These are phyloP conservation scores for Madoqua kirkii DNA, from an alignment of 2,113 vertebrate species.

Conservation along the genomic window DNA sequence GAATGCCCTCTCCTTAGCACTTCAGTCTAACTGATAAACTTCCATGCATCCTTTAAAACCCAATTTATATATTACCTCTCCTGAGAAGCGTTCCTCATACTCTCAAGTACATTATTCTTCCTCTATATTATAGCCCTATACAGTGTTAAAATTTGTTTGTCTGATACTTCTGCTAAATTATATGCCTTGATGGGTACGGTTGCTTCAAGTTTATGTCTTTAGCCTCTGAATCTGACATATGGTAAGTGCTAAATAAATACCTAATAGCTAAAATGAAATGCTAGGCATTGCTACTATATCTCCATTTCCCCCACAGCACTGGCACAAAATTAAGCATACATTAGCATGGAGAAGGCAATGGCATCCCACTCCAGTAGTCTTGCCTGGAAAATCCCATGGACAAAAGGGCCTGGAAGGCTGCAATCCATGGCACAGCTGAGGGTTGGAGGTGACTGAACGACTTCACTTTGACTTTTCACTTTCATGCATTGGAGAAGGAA, in stretches of 20 bases:
- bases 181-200: neutral
- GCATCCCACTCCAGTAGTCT: too few species aligned
- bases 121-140: neutral
- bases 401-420: too few species aligned
- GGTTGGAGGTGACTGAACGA: too few species aligned
- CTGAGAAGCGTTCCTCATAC: neutral
- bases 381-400: too few species aligned
- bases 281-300: neutral
- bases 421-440: too few species aligned
- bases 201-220: neutral
- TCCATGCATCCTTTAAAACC: neutral
- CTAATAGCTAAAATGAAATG: neutral
- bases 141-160: neutral
- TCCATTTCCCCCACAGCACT: neutral
- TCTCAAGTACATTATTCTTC: neutral
- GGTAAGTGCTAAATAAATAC: neutral
- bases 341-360: neutral
- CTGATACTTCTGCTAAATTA: neutral
- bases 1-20: neutral
- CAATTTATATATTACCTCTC: neutral
- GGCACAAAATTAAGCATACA: neutral
- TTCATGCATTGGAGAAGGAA: too few species aligned
- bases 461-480: too few species aligned
- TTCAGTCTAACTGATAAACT: neutral
- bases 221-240: neutral